These are phyloP conservation scores for Empidonax alnorum DNA, from an alignment of 2,113 vertebrate genomes.

Conservation along the genomic window DNA sequence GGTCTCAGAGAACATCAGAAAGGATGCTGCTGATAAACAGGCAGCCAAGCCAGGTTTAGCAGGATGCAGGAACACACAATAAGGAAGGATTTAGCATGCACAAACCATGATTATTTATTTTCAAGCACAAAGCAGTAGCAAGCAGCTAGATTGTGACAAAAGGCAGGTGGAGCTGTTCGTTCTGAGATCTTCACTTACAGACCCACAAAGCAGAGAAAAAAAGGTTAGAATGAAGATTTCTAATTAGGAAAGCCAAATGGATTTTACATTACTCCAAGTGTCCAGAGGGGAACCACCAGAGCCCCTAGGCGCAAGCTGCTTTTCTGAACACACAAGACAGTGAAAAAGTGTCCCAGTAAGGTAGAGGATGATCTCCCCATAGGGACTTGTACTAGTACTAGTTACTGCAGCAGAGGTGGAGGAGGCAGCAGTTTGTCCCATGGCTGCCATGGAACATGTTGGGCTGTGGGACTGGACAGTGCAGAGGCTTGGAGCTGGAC, in stretches of 20 bases:
- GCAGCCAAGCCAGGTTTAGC: neutral
- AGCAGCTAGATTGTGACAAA: neutral
- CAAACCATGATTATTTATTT: neutral
- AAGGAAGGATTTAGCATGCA: neutral
- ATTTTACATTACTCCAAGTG: neutral
- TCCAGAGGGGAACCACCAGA: neutral
- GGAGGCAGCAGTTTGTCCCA: fast-evolving
- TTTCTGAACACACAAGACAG: neutral
- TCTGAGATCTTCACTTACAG: neutral
- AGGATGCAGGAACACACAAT: neutral
- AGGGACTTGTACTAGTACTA: neutral
- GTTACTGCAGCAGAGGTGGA: neutral
- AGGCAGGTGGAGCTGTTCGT: neutral
- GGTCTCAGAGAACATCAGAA: neutral
- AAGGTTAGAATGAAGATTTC: neutral
- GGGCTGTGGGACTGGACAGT: too few relatives aligned
- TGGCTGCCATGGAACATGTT: neutral
- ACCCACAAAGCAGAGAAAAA: neutral
- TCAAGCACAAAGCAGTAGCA: neutral
- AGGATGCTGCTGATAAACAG: neutral
- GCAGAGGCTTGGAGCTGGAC: fast-evolving
- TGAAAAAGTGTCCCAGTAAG: neutral
- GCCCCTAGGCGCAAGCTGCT: neutral
- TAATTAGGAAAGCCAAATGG: neutral
- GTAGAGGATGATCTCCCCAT: neutral